Conservation (phyloP, 2,888 invertebrate genomes). For the Caenorhabditis doughertyi region DNA sequence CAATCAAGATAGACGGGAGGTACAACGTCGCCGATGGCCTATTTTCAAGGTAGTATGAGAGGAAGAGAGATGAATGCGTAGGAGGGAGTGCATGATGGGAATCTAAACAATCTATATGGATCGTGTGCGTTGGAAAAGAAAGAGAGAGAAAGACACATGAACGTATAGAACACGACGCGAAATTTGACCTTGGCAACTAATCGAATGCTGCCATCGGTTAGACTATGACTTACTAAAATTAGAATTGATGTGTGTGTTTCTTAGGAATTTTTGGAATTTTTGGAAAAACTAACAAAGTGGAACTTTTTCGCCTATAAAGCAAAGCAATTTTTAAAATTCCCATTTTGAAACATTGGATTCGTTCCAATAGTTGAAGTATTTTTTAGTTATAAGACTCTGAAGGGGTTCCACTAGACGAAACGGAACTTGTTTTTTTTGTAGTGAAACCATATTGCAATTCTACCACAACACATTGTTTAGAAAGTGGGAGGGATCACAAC, state of each 20-base stretch:
- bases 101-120: constrained; percentile 38
- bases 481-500: no score
- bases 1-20: constrained; percentile 41
- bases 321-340: no score
- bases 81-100: constrained; percentile 24
- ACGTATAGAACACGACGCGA: constrained; percentile 15
- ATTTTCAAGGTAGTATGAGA: constrained; percentile 25
- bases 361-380: no score
- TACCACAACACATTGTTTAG: no score
- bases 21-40: constrained; percentile 37
- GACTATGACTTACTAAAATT: neutral
- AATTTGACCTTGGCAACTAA: constrained; percentile 22
- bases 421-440: no score
- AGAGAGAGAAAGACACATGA: no score
- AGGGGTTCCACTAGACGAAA: no score
- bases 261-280: neutral
- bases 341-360: no score
- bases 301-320: no score
- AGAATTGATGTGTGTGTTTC: neutral
- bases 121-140: neutral
- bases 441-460: no score
- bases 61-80: neutral
- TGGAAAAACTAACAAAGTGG: no score
- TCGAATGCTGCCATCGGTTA: constrained; percentile 6
- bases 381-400: no score